Base-by-base conservation (phyloP, 2,113 vertebrate species). In the Cygnus atratus region DNA sequence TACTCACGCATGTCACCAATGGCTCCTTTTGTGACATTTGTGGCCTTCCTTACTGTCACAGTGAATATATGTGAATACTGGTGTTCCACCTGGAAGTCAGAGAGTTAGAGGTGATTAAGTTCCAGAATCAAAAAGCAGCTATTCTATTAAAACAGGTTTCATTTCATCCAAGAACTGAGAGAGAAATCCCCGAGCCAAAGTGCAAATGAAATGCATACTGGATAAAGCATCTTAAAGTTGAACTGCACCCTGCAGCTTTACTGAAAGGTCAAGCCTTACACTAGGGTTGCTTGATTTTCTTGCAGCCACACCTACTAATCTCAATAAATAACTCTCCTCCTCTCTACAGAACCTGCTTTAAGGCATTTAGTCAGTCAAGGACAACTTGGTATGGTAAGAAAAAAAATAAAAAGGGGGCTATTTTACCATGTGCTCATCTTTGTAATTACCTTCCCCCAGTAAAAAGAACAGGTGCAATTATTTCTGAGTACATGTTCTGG, bases 1-100 rank as follows among this genome's bases (percentile, higher is more conserved):
- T 94, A 99, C 99, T 99, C 97, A 99, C 99, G 96, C 97, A 99
- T 98, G 92, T 99, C 99, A 48, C 99, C 99, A 43, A 99, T 97
- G 1, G 98, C 97, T 88, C 99, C 99, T 94, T 99, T 99, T 14
- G 99, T 99, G 87, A 99, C 99, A 92, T 98, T 99, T 65, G 98
- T 98, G 62, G 99, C 99, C 87, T 95, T 96, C 83, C 98, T 93
- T 24, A 99, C 98, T 5, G 98, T 99, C 81, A 99, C 99, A 6
- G 96, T 99, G 84, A 99, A 98, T 92, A 98, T 98, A 96, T 99
- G 99, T 37, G 99, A 99, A 88, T 99, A 99, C 92, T 99, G 99
- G 91, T 99, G 99, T 35, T 99, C 99, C 93, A 99, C 99, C 99
- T 99, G 96, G 16, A 97, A 97, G 91, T 50, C 84, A 96, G 95